phyloP scores from a whole-genome alignment of 2,888 invertebrate species.

The Metallyticus violacea region DNA sequence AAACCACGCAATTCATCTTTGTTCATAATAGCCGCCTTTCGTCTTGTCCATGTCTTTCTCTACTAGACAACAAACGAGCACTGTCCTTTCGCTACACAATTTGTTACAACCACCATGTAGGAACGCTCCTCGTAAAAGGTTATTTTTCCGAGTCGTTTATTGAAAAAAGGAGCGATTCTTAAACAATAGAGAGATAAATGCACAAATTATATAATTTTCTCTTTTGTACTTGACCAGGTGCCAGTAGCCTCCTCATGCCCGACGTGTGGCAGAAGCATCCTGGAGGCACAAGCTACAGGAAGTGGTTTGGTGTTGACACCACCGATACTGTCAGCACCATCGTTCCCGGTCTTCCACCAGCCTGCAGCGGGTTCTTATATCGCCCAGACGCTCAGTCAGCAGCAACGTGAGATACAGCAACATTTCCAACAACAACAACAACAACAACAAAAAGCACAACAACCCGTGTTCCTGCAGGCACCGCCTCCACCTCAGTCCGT shows the following conservation, averaged over 20 bases:
- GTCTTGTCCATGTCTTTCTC: too few relatives aligned
- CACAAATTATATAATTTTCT: too few relatives aligned
- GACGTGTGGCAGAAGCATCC: neutral
- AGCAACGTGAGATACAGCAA: slow-evolving; percentile 25
- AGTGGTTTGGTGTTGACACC: neutral
- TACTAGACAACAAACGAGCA: too few relatives aligned
- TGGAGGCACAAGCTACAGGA: neutral
- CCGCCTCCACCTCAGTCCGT: slow-evolving; percentile 22
- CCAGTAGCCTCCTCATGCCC: neutral
- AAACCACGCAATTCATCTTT: too few relatives aligned
- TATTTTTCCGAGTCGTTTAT: too few relatives aligned
- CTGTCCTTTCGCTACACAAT: too few relatives aligned
- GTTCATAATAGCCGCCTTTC: too few relatives aligned
- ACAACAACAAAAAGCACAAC: slow-evolving; percentile 27
- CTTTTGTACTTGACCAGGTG: too few relatives aligned
- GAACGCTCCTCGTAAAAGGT: too few relatives aligned
- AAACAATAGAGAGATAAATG: too few relatives aligned
- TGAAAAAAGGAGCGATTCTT: too few relatives aligned
- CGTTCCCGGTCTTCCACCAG: neutral
- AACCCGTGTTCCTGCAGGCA: slow-evolving; percentile 24
- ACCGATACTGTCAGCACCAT: neutral
- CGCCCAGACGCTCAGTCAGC: neutral
- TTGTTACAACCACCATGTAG: too few relatives aligned
- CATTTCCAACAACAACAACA: slow-evolving; percentile 31
- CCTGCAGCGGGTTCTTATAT: neutral